These are phyloP conservation scores for Odocoileus virginianus DNA, from an alignment of 2,113 vertebrate species.

Conservation along the genomic window DNA sequence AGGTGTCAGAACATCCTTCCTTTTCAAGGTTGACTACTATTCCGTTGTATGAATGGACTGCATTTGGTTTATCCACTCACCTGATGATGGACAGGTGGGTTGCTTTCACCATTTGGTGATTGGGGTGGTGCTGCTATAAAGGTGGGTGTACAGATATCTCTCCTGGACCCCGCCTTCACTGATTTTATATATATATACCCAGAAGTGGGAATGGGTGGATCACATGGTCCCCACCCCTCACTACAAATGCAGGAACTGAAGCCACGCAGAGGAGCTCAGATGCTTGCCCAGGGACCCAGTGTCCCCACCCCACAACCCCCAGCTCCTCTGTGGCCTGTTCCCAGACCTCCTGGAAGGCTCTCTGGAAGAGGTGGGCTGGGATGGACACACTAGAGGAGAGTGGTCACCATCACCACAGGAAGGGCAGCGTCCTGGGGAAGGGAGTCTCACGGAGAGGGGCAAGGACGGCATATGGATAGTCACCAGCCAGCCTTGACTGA, in stretches of 20 bases:
- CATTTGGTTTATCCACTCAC: no score
- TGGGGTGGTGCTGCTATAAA: accelerated
- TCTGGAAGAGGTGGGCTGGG: not conserved
- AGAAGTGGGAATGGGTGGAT: not conserved
- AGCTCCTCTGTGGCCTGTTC: no score
- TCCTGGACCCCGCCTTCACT: not conserved
- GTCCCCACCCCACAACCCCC: not conserved
- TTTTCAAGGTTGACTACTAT: no score
- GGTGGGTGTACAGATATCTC: accelerated
- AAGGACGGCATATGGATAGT: not conserved
- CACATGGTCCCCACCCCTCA: not conserved
- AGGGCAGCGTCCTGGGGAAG: not conserved
- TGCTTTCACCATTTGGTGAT: not conserved
- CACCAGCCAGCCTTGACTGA: not conserved
- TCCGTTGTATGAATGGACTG: accelerated
- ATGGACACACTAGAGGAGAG: accelerated
- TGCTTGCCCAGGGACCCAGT: not conserved
- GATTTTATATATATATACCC: not conserved
- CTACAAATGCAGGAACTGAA: not conserved
- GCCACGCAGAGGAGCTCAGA: not conserved
- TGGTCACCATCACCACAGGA: accelerated
- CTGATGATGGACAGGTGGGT: not conserved
- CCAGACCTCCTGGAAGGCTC: not conserved
- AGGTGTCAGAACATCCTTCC: accelerated
- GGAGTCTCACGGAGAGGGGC: not conserved